Percentiles rank a stretch among this genome's conserved stretches.
Evolutionary conservation across 1,140 invertebrate species (phyloP).

Genomic region (Drosophila athabasca): DNA sequence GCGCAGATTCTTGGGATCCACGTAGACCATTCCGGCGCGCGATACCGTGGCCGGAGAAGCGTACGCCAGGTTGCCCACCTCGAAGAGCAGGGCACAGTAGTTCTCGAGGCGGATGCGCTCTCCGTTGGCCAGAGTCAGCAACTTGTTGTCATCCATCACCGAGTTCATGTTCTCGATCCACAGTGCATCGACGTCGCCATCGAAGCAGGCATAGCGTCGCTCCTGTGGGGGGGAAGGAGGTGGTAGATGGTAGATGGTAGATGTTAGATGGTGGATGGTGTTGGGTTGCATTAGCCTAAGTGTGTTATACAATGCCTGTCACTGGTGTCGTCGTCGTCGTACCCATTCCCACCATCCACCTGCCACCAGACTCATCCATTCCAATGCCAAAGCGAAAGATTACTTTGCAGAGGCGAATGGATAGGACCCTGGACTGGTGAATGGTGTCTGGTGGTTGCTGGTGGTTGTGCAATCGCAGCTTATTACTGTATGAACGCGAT

Average conservation of each 20-base stretch:
- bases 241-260: not conserved
- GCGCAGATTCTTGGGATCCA: conserved; percentile 95
- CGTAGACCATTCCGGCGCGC: conserved; percentile 96
- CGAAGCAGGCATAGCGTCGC: conserved; percentile 93
- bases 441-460: not conserved
- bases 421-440: conserved; percentile 18
- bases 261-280: conserved; percentile 1
- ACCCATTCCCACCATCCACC: not conserved
- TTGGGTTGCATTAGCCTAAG: conserved; percentile 72
- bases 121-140: conserved; percentile 94
- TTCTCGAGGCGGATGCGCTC: conserved; percentile 93
- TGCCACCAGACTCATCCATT: no score
- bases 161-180: conserved; percentile 99
- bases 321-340: conserved; percentile 1
- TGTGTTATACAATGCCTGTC: conserved; percentile 70
- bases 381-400: conserved; percentile 36
- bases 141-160: conserved; percentile 97
- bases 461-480: conserved; percentile 64
- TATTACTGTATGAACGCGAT: conserved; percentile 68
- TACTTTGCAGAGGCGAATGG: conserved; percentile 50
- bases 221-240: conserved; percentile 84
- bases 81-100: conserved; percentile 93
- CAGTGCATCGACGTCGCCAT: conserved; percentile 95
- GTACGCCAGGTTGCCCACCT: conserved; percentile 94
- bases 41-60: conserved; percentile 96